Base-by-base conservation (phyloP, 1,140 invertebrate genomes). In the Calosoma granatense region DNA sequence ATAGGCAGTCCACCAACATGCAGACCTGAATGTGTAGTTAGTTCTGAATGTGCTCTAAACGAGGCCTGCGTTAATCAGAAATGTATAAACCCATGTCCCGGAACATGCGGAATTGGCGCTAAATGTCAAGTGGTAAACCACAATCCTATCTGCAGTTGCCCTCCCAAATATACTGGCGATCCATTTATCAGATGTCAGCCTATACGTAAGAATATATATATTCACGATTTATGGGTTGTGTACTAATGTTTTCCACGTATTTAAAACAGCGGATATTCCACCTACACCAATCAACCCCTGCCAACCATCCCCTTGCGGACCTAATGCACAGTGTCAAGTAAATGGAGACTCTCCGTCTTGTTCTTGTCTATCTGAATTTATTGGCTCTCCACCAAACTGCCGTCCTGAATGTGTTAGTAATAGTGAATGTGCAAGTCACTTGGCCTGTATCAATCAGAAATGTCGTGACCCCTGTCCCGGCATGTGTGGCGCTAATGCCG, bases 371-470 rank as follows among this genome's bases (percentile, higher is more conserved):
- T 72, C 81, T 30, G 79, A 82, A 60, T 88, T 86, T 65, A 78
- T 85, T 20, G 87, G 87, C 60, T 81, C 86, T 64, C 88, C 89
- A 72, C 76, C 78, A 61, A 77, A 83, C 60, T 90, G 87, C 68
- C 78, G 81, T 66, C 87, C 87, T 41, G 85, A 89, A 70, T 90
- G 87, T 71, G 72, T 81, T 14, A 77, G 81, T 63, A 80, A 83
- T 64, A 74, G 78, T 1, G 84, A 88, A 66, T 88, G 86, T 70
- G 66, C 77, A 61, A 65, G 74, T 63, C 76, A 81, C 62, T 76
- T 76, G 65, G 80, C 81, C 11, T 85, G 83, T 66, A 72, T 80
- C 20, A 70, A 76, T 57, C 75, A 81, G 53, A 83, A 80, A 69
- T 86, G 84, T 66, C 74, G 74, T 68, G 79, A 85, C 65, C 83